Base-by-base conservation (phyloP, 2,797 vertebrate species). In the Neosilurus hyrtlii region DNA sequence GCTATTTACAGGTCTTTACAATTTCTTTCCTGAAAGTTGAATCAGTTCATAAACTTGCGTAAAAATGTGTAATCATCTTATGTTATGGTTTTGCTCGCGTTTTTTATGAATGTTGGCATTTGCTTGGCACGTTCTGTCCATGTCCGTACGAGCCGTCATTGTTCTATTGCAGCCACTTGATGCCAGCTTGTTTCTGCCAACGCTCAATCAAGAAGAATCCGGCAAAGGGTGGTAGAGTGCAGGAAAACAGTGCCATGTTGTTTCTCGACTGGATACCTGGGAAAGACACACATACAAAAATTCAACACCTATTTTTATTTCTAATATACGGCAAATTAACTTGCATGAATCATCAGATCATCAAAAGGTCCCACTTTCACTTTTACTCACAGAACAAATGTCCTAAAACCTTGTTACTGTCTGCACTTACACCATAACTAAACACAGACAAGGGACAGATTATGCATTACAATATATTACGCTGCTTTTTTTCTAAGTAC, bases 1-100 rank as follows among this genome's bases (percentile, higher is more conserved):
- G 96, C 96, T 99, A 98, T 99, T 94, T 99, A 99, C 98, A 99
- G 91, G 93, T 98, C 97, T 99, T 98, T 98, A 99, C 97, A 99
- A 96, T 97, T 93, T 97, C 96, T 97, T 99, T 97, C 97, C 98
- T 97, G 98, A 99, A 95, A 74, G 95, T 96, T 97, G 96, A 96
- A 97, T 96, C 96, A 98, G 97, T 99, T 97, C 96, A 95, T 96
- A 96, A 95, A 96, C 96, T 96, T 96, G 94, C 93, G 96, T 96
- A 96, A 96, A 95, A 95, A 95, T 95, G 94, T 89, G 91, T 92
- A 93, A 93, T 94, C 93, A 92, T 94, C 92, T 90, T 83, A 82
- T 85, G 84, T 77, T 72, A 16, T 89, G 88, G 89, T 90, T 88
- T 74, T 87, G 89, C 88, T 87, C 87, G 91, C 88, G 87, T 87